Evolutionary conservation across 2,797 vertebrate species (phyloP).

Genomic region (Merluccius polli): DNA sequence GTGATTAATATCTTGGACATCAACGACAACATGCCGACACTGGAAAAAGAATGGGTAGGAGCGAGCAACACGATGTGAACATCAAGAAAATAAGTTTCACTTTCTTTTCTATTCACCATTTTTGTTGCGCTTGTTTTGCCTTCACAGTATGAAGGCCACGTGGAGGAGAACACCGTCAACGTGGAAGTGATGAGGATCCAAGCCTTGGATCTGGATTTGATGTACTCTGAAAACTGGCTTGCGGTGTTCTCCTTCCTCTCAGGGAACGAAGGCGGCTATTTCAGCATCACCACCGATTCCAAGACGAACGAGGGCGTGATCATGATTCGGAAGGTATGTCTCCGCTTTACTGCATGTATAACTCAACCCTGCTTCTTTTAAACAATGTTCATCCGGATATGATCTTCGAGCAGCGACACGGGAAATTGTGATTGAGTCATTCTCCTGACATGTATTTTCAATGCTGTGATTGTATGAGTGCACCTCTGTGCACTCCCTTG

Average conservation of each 20-base stretch:
- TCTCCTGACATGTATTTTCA: background rate
- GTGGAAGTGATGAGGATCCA: slow-evolving; percentile 81
- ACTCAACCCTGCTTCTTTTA: too few relatives aligned
- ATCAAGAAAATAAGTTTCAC: background rate
- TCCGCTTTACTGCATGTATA: background rate
- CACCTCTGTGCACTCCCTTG: background rate
- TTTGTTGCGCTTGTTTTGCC: background rate
- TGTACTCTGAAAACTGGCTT: slow-evolving; percentile 83
- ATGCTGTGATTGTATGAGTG: background rate
- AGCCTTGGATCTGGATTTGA: slow-evolving; percentile 79
- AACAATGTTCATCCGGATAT: background rate
- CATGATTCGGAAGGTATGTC: slow-evolving; percentile 81
- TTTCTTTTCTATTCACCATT: background rate
- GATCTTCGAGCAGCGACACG: background rate
- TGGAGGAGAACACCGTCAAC: slow-evolving; percentile 82
- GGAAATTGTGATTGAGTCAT: background rate
- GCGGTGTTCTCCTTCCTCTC: slow-evolving; percentile 81
- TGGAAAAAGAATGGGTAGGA: slow-evolving; percentile 69
- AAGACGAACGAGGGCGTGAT: slow-evolving; percentile 88
- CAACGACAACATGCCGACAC: slow-evolving; percentile 86
- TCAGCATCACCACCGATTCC: slow-evolving; percentile 81
- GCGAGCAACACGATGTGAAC: slow-evolving; percentile 7
- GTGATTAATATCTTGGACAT: slow-evolving; percentile 82
- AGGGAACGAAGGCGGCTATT: slow-evolving; percentile 88
- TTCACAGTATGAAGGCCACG: slow-evolving; percentile 78